Evolutionary conservation across 2,797 vertebrate species (phyloP), one percentile per base, ranked within the genome.

Genomic region (Odontamblyopus lacepedii): DNA sequence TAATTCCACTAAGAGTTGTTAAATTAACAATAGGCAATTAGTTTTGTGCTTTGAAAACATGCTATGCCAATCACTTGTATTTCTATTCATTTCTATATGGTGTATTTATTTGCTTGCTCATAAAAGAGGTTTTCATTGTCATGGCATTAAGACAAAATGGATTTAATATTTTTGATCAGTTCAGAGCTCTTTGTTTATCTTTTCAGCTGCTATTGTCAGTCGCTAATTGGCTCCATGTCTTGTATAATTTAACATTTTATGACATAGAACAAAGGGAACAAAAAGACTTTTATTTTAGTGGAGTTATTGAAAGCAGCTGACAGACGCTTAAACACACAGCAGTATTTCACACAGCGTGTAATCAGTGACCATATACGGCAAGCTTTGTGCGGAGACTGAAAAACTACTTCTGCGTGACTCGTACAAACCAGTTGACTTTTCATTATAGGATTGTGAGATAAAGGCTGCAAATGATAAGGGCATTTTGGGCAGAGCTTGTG

Each of bases 351-450:
- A 18, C 3, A 53, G 61, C 32, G 18, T 51, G 16, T 71, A 23
- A 53, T 15, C 70, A 56, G 63, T 44, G 63, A 75, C 27, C 62
- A 48, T 19, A 63, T 19, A 63, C 35, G 38, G 55, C 23, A 59
- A 26, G 53, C 35, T 57, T 69, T 69, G 51, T 38, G 53, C 23
- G 9, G 50, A 48, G 23, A 50, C 53, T 69, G 15, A 69, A 78
- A 48, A 78, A 70, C 48, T 3, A 61, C 59, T 81, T 55, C 38
- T 26, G 19, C 12, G 2, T n/a, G 48, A 32, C 57, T 51, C 27
- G 74, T 71, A 35, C 60, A 78, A 72, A 80, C 69, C 55, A 70
- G 73, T 30, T 76, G 59, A 70, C 57, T 38, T 71, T 41, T 76
- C 64, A 69, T 80, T 72, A 70, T 79, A 61, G 71, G 68, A 30